Base-by-base conservation (phyloP, 2,797 vertebrate genomes). In the Antrozous pallidus region DNA sequence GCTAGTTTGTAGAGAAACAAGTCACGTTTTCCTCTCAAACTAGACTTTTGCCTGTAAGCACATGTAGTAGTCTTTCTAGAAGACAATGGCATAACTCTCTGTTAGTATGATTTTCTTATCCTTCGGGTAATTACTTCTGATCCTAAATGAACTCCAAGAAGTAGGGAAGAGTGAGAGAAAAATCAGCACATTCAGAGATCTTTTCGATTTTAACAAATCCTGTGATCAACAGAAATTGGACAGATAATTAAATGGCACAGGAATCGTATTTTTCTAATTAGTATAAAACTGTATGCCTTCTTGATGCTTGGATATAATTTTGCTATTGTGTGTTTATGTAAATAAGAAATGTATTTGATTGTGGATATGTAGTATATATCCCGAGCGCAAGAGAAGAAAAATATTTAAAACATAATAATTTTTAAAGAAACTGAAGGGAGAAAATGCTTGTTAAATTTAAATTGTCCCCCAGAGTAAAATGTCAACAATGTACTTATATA, bases 71-170 rank as follows among this genome's bases (percentile, higher is more conserved):
- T 77, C 71, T 89, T 94, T 92, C 36, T n/a, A 36, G 40, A 88
- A 92, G 40, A 73, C 81, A 89, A 54, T 63, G 36, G 20, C 56
- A 79, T 71, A 67, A 89, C 36, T 33, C 6, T 54, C 22, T 89
- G 69, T 51, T 79, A 65, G 6, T 67, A 56, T 49, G 33, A 65
- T 84, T 90, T 82, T 77, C 36, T 93, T 91, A 80, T 20, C 81
- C n/a, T 92, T 94, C 36, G 87, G 20, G 24, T 93, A 93, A 75
- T 92, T 91, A 47, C 65, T 85, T 86, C 70, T 88, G 56, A 87
- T 67, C 26, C 51, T 24, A 89, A 3, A 36, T 49, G 24, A 94
- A 94, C 73, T 70, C 56, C 31, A 77, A 47, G 14, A 92, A 31
- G 24, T 31, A 91, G 2, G 8, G 7, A 63, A 47, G 22, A 6